Evolutionary conservation across 2,797 vertebrate species (phyloP), one percentile per base, ranked within the genome.

Genomic region (Manis pentadactyla): DNA sequence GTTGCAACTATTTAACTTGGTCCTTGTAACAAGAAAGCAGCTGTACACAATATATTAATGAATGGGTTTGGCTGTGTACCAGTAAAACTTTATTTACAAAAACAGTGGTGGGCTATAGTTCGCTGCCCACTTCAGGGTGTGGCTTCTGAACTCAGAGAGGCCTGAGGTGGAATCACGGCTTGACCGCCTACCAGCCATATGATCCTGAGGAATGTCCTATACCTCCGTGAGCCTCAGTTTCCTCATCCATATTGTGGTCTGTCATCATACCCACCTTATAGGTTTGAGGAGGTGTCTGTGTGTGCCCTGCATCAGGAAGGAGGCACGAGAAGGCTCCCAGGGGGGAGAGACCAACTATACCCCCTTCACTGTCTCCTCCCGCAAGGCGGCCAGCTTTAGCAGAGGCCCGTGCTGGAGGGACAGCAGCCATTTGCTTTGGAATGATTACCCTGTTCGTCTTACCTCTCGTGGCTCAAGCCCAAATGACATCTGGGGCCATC

Each of bases 31-130:
- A 29, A 31, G 64, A 95, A 93, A 39, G 55, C 64, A 85, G 21
- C 37, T 11, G 0, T 11, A 29, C 68, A n/a, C 6, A 5, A 73
- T 12, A 11, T 18, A 4, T 18, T n/a, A 59, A 78, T 31, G 12
- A 87, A 27, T 46, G n/a, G 12, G 19, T 19, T 46, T 77, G 19
- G 29, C 81, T 19, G 1, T 66, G 18, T 87, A 59, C 81, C 63
- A 77, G 31, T 86, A 90, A 86, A 90, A 93, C 88, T 90, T 93
- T 90, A 83, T 87, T 87, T 82, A 59, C n/a, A 83, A 73, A 77
- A 71, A 25, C 17, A 86, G 59, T 2, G 46, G 21, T 4, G 18
- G 49, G n/a, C 63, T 1, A 0, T 9, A 13, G 12, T 49, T 39
- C 68, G 17, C 64, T 29, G 11, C 77, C 23, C 25, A 15, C 18